Evolutionary conservation across 2,797 vertebrate species (phyloP).

Genomic region (Eidolon dupreanum): DNA sequence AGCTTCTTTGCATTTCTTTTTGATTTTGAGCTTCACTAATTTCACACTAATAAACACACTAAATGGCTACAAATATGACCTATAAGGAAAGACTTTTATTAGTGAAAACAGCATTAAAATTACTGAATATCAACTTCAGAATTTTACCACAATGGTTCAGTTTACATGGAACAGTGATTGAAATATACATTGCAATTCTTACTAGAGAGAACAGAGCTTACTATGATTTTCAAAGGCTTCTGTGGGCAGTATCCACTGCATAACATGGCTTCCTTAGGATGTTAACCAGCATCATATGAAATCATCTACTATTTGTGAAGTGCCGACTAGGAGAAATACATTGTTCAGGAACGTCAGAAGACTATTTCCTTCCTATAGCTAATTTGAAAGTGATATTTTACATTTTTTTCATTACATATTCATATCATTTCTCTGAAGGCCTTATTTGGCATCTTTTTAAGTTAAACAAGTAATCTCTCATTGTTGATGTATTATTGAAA

Average conservation of each 20-base stretch:
- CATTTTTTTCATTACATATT: conserved; percentile 16
- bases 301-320: background rate
- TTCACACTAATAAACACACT: conserved; percentile 72
- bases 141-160: conserved; percentile 60
- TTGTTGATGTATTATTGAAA: background rate
- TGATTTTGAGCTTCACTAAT: conserved; percentile 16
- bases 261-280: background rate
- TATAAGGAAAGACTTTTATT: conserved; percentile 79
- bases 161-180: conserved; percentile 68
- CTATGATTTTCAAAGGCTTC: conserved; percentile 40
- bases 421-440: background rate
- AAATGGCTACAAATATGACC: conserved; percentile 64
- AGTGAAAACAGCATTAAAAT: conserved; percentile 77
- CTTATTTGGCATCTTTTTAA: background rate
- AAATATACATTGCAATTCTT: conserved; percentile 65
- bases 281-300: background rate
- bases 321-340: conserved; percentile 24
- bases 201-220: conserved; percentile 43
- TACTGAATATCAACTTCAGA: conserved; percentile 64
- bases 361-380: background rate
- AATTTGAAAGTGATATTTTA: conserved; percentile 2
- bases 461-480: background rate
- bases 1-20: background rate
- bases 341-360: conserved; percentile 7
- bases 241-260: background rate